Conservation (phyloP, 2,888 invertebrate species). For the Hypomecis punctinalis region DNA sequence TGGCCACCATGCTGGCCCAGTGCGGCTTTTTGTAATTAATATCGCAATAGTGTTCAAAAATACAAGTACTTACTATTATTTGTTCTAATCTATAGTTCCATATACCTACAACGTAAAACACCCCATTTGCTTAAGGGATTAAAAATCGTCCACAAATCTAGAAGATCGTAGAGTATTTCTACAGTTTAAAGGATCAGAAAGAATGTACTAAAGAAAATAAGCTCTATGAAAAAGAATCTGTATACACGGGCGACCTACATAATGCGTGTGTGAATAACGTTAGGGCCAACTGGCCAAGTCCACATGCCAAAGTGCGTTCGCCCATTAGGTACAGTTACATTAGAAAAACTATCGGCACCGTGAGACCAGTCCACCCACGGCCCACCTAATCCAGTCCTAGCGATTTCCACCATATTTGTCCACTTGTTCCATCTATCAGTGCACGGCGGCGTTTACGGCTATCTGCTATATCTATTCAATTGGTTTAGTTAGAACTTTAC, state of each 20-base stretch:
- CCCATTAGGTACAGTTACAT: conserved; percentile 70
- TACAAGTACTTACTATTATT: too few relatives aligned
- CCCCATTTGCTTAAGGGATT: too few relatives aligned
- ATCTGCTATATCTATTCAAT: conserved; percentile 33
- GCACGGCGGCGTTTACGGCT: conserved; percentile 42
- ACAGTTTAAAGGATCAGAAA: too few relatives aligned
- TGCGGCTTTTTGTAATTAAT: too few relatives aligned
- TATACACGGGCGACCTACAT: not conserved
- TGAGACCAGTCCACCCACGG: conserved; percentile 78
- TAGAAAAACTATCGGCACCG: conserved; percentile 71
- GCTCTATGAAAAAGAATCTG: not conserved
- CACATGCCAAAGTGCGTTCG: conserved; percentile 48
- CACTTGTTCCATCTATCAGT: conserved; percentile 46
- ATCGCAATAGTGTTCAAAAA: too few relatives aligned
- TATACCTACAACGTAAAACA: too few relatives aligned
- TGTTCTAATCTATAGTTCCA: too few relatives aligned
- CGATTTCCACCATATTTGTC: conserved; percentile 56
- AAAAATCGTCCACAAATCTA: too few relatives aligned
- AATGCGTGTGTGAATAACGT: conserved; percentile 22
- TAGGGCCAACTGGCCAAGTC: conserved; percentile 32
- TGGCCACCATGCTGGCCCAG: too few relatives aligned
- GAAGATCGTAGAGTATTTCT: too few relatives aligned
- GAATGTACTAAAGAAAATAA: too few relatives aligned
- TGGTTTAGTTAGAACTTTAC: conserved; percentile 30
- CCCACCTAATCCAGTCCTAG: conserved; percentile 54